phyloP scores from a whole-genome alignment of 2,113 vertebrate genomes.

The Planiliza haematocheilus region DNA sequence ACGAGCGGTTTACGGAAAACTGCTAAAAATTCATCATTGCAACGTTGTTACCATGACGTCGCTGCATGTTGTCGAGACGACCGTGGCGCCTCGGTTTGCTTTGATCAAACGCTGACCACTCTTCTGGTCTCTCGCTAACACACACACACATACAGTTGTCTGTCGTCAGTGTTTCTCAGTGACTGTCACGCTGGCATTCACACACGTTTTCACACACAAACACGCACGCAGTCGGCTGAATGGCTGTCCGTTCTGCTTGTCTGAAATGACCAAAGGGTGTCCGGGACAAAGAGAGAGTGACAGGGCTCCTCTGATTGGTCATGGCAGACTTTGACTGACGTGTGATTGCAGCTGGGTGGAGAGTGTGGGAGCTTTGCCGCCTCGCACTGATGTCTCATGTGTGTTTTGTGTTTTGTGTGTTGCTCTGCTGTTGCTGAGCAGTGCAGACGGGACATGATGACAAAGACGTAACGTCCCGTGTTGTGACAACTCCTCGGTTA shows the following conservation, averaged over 20 bases:
- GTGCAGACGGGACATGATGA: not conserved
- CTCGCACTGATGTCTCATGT: slow-evolving; percentile 8
- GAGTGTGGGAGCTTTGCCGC: slow-evolving; percentile 21
- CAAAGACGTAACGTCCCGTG: slow-evolving; percentile 8
- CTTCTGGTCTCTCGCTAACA: not conserved
- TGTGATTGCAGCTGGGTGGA: slow-evolving; percentile 59
- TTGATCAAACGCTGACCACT: slow-evolving; percentile 37
- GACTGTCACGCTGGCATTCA: slow-evolving; percentile 28
- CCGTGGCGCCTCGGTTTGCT: slow-evolving; percentile 11
- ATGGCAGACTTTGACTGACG: slow-evolving; percentile 64
- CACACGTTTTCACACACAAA: slow-evolving; percentile 41
- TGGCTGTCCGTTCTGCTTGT: slow-evolving; percentile 59
- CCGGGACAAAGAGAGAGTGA: slow-evolving; percentile 54
- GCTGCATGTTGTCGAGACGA: slow-evolving; percentile 13
- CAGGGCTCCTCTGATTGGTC: slow-evolving; percentile 64
- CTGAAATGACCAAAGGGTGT: slow-evolving; percentile 56
- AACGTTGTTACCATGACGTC: slow-evolving; percentile 34
- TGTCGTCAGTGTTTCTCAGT: slow-evolving; percentile 8
- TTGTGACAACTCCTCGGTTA: not conserved
- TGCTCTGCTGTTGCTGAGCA: not conserved
- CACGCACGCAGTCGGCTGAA: slow-evolving; percentile 44
- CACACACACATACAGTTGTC: not conserved
- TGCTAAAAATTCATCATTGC: slow-evolving; percentile 8
- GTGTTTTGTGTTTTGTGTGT: slow-evolving; percentile 17
- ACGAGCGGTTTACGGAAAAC: slow-evolving; percentile 7